phyloP scores from a whole-genome alignment of 2,797 vertebrate genomes.

The Ctenochaetus hawaiiensis region DNA sequence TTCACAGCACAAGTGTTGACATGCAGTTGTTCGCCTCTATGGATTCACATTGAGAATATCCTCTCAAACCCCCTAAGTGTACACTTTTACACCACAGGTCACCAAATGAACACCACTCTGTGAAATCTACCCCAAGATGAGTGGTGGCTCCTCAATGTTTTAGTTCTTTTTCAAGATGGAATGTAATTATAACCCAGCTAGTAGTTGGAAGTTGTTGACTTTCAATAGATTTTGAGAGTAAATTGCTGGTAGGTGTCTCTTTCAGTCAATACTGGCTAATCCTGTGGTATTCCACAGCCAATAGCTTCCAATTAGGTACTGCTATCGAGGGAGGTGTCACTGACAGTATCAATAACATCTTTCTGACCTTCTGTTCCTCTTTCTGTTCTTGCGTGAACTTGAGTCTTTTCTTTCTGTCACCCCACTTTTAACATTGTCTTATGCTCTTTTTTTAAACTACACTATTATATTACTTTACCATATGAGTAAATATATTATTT shows the following conservation, averaged over 20 bases:
- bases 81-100: neutral
- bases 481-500: neutral
- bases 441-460: conserved; percentile 50
- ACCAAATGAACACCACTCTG: neutral
- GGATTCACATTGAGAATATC: neutral
- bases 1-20: conserved; percentile 25
- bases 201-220: conserved; percentile 60
- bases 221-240: conserved; percentile 60
- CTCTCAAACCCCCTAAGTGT: neutral
- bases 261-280: conserved; percentile 75
- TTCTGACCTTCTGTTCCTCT: conserved; percentile 64
- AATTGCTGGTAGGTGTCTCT: conserved; percentile 69
- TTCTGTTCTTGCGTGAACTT: conserved; percentile 38
- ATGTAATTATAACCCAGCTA: conserved; percentile 41
- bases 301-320: conserved; percentile 77
- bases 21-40: neutral
- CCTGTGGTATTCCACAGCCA: conserved; percentile 81
- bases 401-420: conserved; percentile 14
- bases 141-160: neutral
- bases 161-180: conserved; percentile 22
- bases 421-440: conserved; percentile 4
- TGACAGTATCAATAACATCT: conserved; percentile 79
- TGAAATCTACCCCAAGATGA: neutral
- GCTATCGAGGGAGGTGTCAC: conserved; percentile 69
- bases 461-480: neutral